These are phyloP conservation scores for Papilio glaucus DNA, from an alignment of 1,140 invertebrate genomes.

Conservation along the genomic window DNA sequence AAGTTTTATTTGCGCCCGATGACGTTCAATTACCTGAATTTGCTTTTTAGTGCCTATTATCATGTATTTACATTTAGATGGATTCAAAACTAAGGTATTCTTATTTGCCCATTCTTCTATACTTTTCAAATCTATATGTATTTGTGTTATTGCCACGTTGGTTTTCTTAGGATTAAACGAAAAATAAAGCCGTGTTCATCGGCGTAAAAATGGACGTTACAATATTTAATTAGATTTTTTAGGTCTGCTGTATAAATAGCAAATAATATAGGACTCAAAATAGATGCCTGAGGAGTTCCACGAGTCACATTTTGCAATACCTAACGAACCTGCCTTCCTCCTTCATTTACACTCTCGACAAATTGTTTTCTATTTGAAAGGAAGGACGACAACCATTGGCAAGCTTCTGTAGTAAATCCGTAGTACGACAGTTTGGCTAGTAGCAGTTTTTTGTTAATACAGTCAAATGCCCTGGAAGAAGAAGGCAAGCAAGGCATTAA, in stretches of 20 bases:
- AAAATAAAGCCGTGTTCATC: conserved; percentile 42
- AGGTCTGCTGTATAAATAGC: no score
- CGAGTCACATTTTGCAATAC: no score
- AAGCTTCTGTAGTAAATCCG: background rate
- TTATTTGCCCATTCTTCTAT: conserved; percentile 32
- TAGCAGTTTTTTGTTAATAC: no score
- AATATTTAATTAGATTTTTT: conserved; percentile 33
- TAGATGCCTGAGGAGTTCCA: no score
- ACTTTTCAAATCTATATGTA: conserved; percentile 41
- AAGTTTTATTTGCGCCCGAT: conserved; percentile 19
- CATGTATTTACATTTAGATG: no score
- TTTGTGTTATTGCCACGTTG: background rate
- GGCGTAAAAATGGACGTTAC: conserved; percentile 41
- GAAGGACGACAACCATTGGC: background rate
- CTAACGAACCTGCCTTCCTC: background rate
- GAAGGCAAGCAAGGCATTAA: no score
- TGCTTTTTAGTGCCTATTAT: no score
- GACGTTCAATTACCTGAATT: no score
- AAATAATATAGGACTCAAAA: no score
- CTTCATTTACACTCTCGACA: background rate
- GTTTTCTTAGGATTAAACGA: conserved; percentile 36
- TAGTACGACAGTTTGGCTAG: no score
- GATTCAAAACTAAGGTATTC: conserved; percentile 42
- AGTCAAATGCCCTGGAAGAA: no score
- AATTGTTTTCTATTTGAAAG: background rate